Percentiles rank a stretch among this genome's conserved stretches.
Evolutionary conservation across 2,113 vertebrate genomes (phyloP).

Genomic region (Gopherus flavomarginatus): DNA sequence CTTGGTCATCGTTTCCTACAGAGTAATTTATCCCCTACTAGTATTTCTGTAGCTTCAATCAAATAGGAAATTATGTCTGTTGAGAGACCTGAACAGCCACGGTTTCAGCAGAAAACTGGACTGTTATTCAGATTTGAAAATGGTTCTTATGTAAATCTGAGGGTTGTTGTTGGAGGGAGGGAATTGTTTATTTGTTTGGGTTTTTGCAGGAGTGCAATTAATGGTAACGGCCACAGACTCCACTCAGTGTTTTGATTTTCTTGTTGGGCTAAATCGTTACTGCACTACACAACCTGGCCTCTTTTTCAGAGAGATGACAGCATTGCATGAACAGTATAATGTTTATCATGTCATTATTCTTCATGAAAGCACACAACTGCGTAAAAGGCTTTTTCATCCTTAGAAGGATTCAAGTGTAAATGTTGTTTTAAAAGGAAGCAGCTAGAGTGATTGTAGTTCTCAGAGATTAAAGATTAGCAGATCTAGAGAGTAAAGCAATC

Average conservation of each 20-base stretch:
- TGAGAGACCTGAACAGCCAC: constrained; percentile 4
- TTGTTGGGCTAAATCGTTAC: constrained; percentile 16
- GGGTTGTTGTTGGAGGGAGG: not conserved
- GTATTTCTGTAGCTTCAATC: not conserved
- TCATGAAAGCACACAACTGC: constrained; percentile 53
- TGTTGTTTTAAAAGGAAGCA: constrained; percentile 37
- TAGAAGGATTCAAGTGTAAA: constrained; percentile 30
- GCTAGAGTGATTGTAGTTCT: constrained; percentile 3
- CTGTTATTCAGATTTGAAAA: not conserved
- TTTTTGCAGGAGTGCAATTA: constrained; percentile 19
- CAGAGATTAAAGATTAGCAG: constrained; percentile 29
- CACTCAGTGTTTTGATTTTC: constrained; percentile 42
- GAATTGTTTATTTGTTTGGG: not conserved
- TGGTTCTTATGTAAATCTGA: not conserved
- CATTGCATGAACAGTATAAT: constrained; percentile 65
- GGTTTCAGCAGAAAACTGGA: not conserved
- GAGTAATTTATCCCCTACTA: not conserved
- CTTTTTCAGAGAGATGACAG: constrained; percentile 39
- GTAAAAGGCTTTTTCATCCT: constrained; percentile 27
- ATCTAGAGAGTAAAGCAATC: constrained; percentile 29
- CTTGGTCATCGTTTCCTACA: not conserved
- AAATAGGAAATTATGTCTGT: not conserved
- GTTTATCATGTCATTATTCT: constrained; percentile 61
- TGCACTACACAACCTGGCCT: not conserved
- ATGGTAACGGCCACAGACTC: not conserved